Percentiles rank a stretch among this genome's conserved stretches.
phyloP scores from a whole-genome alignment of 2,113 vertebrate species.

The Triplophysa rosa region DNA sequence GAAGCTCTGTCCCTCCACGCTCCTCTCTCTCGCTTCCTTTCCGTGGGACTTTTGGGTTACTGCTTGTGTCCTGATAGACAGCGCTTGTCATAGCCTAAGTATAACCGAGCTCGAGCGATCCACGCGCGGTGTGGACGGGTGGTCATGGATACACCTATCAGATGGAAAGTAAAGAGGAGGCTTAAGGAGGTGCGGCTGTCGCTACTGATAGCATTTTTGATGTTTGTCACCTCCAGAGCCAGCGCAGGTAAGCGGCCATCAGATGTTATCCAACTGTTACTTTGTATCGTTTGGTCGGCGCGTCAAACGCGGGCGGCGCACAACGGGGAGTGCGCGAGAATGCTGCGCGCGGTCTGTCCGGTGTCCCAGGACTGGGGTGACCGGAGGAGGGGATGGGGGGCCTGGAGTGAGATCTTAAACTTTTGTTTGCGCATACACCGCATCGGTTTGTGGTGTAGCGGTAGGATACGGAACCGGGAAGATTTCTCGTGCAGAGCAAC shows the following conservation, averaged over 20 bases:
- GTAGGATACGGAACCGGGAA: constrained; percentile 5
- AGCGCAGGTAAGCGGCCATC: constrained; percentile 76
- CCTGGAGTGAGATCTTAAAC: constrained; percentile 24
- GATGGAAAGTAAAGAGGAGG: constrained; percentile 83
- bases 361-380: constrained; percentile 16
- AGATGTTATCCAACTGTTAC: constrained; percentile 6
- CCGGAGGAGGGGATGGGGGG: constrained; percentile 24
- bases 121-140: constrained; percentile 72
- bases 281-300: neutral
- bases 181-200: constrained; percentile 74
- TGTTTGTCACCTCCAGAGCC: constrained; percentile 74
- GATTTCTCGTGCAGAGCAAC: neutral
- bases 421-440: neutral
- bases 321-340: constrained; percentile 1
- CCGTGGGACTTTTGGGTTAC: constrained; percentile 67
- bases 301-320: neutral
- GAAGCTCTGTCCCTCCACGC: constrained; percentile 64
- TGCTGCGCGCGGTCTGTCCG: constrained; percentile 13
- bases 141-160: constrained; percentile 81
- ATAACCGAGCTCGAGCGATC: constrained; percentile 56
- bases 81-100: constrained; percentile 15
- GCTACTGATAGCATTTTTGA: constrained; percentile 68
- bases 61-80: constrained; percentile 62
- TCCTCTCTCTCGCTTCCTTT: constrained; percentile 57
- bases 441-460: too few species aligned